Evolutionary conservation across 2,113 vertebrate genomes (phyloP).

Genomic region (Murina feae): DNA sequence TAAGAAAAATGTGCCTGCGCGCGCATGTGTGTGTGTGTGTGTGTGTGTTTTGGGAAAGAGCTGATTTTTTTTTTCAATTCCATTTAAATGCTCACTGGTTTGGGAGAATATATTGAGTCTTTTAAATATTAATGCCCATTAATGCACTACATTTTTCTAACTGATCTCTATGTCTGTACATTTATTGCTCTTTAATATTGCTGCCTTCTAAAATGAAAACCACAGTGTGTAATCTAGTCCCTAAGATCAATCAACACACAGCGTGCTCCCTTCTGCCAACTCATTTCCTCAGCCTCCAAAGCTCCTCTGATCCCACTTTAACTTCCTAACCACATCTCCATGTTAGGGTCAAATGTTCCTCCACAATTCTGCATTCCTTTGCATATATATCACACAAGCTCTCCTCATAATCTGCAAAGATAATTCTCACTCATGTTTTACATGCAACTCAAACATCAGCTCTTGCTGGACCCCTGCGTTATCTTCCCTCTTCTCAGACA

Average conservation of each 20-base stretch:
- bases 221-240: background rate
- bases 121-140: background rate
- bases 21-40: no score
- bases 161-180: background rate
- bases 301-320: background rate
- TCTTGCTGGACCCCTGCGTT: background rate
- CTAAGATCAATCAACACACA: background rate
- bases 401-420: background rate
- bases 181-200: background rate
- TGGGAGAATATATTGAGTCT: background rate
- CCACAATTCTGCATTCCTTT: background rate
- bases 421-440: background rate
- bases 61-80: background rate
- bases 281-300: background rate
- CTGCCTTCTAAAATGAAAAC: background rate
- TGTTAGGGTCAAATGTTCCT: background rate
- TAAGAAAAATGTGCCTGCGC: background rate
- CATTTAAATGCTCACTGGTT: background rate
- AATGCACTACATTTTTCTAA: background rate
- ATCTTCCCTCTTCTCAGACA: background rate
- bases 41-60: background rate
- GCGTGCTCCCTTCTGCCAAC: background rate
- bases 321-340: background rate
- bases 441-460: background rate
- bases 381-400: background rate